Conservation (phyloP, 2,797 vertebrate genomes). For the Novumbra hubbsi region DNA sequence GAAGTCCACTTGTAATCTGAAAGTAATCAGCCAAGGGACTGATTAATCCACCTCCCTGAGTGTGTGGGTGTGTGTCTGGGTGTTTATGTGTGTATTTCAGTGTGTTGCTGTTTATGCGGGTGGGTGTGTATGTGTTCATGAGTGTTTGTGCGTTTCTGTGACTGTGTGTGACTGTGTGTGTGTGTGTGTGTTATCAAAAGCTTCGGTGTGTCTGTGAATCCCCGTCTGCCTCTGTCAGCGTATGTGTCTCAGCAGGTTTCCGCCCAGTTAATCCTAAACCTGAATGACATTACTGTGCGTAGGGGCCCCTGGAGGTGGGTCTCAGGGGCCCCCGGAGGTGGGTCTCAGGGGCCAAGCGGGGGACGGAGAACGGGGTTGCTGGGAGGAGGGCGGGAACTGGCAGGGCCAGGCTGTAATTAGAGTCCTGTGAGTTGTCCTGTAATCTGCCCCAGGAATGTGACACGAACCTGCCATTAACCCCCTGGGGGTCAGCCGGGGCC, state of each 20-base stretch:
- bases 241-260: slow-evolving; percentile 26
- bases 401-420: slow-evolving; percentile 62
- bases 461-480: slow-evolving; percentile 50
- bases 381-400: slow-evolving; percentile 31
- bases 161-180: neutral
- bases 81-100: slow-evolving; percentile 11
- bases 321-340: too few relatives aligned
- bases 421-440: slow-evolving; percentile 61
- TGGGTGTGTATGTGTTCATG: slow-evolving; percentile 13
- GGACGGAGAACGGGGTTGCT: neutral
- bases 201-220: slow-evolving; percentile 7
- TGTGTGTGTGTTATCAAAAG: slow-evolving; percentile 24
- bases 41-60: slow-evolving; percentile 20
- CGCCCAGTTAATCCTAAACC: slow-evolving; percentile 37
- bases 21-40: slow-evolving; percentile 44
- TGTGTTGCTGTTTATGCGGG: slow-evolving; percentile 5
- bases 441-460: slow-evolving; percentile 65
- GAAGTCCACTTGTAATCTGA: slow-evolving; percentile 50
- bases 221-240: neutral
- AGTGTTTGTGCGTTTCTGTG: slow-evolving; percentile 9
- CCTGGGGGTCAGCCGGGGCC: slow-evolving; percentile 44
- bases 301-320: slow-evolving; percentile 8
- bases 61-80: slow-evolving; percentile 8
- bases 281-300: slow-evolving; percentile 39
- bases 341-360: neutral